These are phyloP conservation scores for Myathropa florea DNA, from an alignment of 2,888 invertebrate genomes.

Conservation along the genomic window DNA sequence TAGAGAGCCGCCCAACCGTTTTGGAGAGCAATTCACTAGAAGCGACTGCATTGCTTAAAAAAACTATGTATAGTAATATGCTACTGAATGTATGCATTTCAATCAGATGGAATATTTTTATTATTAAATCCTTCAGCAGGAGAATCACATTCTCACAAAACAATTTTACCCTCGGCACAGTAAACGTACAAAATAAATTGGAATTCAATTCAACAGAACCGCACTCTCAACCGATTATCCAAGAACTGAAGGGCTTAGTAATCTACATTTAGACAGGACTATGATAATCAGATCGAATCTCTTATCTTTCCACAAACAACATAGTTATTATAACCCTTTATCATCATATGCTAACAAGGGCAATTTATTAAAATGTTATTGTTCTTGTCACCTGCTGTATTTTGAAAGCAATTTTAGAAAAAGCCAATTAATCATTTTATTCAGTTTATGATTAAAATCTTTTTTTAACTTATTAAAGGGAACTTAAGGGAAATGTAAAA, in stretches of 20 bases:
- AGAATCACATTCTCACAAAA: conserved; percentile 26
- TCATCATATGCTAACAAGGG: not conserved
- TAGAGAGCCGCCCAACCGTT: not conserved
- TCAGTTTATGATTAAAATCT: no score
- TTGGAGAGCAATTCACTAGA: not conserved
- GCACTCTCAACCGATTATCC: conserved; percentile 21
- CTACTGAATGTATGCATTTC: conserved; percentile 33
- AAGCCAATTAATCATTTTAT: no score
- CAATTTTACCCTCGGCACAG: not conserved
- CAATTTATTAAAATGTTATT: conserved; percentile 8
- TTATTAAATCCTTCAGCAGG: not conserved
- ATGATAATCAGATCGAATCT: conserved; percentile 22
- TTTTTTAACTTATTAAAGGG: no score
- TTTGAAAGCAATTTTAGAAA: not conserved
- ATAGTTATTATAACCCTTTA: conserved; percentile 27
- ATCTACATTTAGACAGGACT: conserved; percentile 49
- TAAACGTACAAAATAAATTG: not conserved
- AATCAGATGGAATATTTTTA: conserved; percentile 1
- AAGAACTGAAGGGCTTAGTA: conserved; percentile 31
- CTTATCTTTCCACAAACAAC: conserved; percentile 25
- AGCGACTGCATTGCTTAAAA: not conserved
- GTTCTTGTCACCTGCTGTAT: not conserved
- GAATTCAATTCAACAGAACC: conserved; percentile 8
- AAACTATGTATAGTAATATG: not conserved
- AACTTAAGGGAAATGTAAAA: no score